Base-by-base conservation (phyloP, 1,140 invertebrate genomes). In the Acromyrmex charruanus region DNA sequence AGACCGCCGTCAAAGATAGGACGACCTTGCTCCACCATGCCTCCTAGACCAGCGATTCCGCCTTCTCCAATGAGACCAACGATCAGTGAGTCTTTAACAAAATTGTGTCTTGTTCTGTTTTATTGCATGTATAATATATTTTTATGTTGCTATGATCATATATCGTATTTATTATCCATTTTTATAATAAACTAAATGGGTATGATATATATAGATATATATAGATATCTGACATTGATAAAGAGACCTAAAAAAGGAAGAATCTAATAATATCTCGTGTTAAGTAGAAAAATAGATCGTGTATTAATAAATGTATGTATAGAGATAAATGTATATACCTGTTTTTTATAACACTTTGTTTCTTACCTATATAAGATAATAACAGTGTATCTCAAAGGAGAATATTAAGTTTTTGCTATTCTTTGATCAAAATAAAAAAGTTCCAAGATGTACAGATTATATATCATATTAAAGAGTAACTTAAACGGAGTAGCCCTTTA, bases 1-100 rank as follows among this genome's bases (percentile, higher is more conserved):
- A 96, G 96, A 85, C 96, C 95, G 55, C 96, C 96, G n/a, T 95
- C 96, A 18, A 96, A 96, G 92, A 97, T 97, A 91, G 96, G 96
- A 66, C 93, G 96, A 71, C 94, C 96, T 53, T 96, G 96, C 88
- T 96, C 95, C 71, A 95, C 96, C 65, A 92, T 95, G 85, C 94
- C 96, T 66, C 96, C 96, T 21, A 97, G 97, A 93, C 96, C 96
- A 82, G 95, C 96, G 14, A 91, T 97, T 25, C 96, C 96, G 16
- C 94, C 96, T 31, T 96, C 96, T 77, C 95, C 96, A 21, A 95
- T 96, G 89, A 96, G 95, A 89, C 89, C 91, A 79, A 71, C 90
- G 72, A 84, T 88, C 84, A 94, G 94, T 94, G 86, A 93, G 92
- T 92, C 69, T 86, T 86, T 9, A 31, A 53, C 14, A 89, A 71